Evolutionary conservation across 2,113 vertebrate genomes (phyloP).

Genomic region (Daboia siamensis): DNA sequence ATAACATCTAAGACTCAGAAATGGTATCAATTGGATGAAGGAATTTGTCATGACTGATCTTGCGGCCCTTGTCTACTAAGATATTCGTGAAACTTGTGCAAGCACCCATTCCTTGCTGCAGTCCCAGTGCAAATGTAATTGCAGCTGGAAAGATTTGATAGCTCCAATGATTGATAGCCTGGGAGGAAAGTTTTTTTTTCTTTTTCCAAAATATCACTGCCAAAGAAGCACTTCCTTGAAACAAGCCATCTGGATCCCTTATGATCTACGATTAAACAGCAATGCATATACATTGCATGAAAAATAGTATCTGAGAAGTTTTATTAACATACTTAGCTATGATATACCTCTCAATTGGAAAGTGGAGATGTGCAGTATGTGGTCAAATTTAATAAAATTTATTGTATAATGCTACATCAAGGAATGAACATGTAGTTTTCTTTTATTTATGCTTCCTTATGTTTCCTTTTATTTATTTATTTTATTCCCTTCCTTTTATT

Average conservation of each 20-base stretch:
- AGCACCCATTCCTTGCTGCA: background rate
- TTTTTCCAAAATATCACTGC: background rate
- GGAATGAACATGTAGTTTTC: background rate
- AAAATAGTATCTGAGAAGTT: background rate
- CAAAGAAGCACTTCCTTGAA: conserved; percentile 10
- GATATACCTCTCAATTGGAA: background rate
- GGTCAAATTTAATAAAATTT: background rate
- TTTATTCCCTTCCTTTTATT: too few relatives aligned
- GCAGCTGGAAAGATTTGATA: background rate
- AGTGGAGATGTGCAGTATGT: background rate
- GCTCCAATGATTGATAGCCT: background rate
- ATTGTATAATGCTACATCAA: background rate
- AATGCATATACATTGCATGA: background rate
- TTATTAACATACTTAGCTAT: background rate
- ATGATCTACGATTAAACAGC: conserved; percentile 5
- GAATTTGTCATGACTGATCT: background rate
- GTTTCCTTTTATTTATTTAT: background rate
- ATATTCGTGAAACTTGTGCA: background rate
- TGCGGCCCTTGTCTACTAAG: too few relatives aligned
- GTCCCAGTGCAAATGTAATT: background rate
- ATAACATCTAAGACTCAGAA: background rate
- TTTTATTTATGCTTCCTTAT: background rate
- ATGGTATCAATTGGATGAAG: background rate
- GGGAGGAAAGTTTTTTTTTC: background rate
- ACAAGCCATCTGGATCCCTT: conserved; percentile 6